Evolutionary conservation across 2,888 invertebrate species (phyloP).

Genomic region (Orthosia gothica): DNA sequence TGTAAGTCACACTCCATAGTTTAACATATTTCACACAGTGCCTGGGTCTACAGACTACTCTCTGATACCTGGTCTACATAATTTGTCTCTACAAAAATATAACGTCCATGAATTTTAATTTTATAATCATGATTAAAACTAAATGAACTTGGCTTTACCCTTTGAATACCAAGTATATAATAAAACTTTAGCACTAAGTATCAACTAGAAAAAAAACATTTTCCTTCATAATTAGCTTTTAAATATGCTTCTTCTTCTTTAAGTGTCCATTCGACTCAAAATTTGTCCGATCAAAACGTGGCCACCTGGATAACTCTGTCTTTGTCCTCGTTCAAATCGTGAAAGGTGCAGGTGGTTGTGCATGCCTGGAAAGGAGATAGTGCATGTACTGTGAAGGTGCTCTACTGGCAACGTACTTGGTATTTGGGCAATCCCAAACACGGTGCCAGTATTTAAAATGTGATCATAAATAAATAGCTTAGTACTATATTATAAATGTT

Average conservation of each 20-base stretch:
- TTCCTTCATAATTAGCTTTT: constrained; percentile 12
- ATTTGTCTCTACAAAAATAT: background rate
- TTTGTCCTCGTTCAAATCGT: too few species aligned
- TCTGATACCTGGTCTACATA: background rate
- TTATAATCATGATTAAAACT: background rate
- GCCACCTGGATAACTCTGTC: too few species aligned
- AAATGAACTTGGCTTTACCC: background rate
- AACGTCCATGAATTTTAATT: background rate
- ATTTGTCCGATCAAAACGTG: too few species aligned
- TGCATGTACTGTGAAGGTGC: too few species aligned
- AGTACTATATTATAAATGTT: too few species aligned
- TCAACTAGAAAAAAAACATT: constrained; percentile 5
- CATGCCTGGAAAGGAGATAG: too few species aligned
- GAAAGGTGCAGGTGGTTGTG: too few species aligned
- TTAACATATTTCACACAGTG: background rate
- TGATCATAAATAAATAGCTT: too few species aligned
- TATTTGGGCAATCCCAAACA: too few species aligned
- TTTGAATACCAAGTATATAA: constrained; percentile 15
- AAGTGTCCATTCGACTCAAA: too few species aligned
- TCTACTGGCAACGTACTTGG: too few species aligned
- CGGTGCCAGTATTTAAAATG: too few species aligned
- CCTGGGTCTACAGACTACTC: background rate
- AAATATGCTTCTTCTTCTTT: background rate
- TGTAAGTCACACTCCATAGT: background rate
- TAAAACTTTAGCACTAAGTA: background rate